phyloP scores from a whole-genome alignment of 2,888 invertebrate species.

The Lysandra coridon region DNA sequence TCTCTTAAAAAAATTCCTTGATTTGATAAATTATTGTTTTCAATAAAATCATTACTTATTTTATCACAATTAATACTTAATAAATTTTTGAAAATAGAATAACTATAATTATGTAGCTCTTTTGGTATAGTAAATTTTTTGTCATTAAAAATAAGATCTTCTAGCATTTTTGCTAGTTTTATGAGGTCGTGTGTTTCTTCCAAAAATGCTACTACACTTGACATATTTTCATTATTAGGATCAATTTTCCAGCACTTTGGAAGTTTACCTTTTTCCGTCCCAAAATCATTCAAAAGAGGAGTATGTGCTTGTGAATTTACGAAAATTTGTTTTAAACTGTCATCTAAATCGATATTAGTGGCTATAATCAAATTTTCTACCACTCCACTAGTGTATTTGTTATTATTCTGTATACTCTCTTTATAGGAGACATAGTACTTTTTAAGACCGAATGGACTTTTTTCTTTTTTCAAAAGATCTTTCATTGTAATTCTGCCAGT shows the following conservation, averaged over 20 bases:
- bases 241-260: conserved; percentile 24
- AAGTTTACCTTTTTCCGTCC: neutral
- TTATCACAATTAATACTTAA: neutral
- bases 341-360: conserved; percentile 21
- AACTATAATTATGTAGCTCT: neutral
- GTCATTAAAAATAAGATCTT: conserved; percentile 17
- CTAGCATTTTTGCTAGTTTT: conserved; percentile 19
- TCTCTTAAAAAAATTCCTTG: conserved; percentile 18
- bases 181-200: conserved; percentile 23
- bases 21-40: neutral
- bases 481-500: conserved; percentile 26
- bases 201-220: neutral
- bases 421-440: conserved; percentile 29
- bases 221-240: neutral
- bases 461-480: conserved; percentile 17
- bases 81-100: neutral
- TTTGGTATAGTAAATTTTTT: neutral
- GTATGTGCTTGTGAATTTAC: neutral
- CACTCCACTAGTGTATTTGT: neutral
- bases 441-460: conserved; percentile 26
- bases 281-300: neutral
- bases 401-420: conserved; percentile 17
- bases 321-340: neutral
- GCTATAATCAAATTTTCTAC: conserved; percentile 13
- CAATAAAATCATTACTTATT: conserved; percentile 7